These are phyloP conservation scores for Penaeus monodon DNA, from an alignment of 2,888 invertebrate genomes.

Conservation along the genomic window DNA sequence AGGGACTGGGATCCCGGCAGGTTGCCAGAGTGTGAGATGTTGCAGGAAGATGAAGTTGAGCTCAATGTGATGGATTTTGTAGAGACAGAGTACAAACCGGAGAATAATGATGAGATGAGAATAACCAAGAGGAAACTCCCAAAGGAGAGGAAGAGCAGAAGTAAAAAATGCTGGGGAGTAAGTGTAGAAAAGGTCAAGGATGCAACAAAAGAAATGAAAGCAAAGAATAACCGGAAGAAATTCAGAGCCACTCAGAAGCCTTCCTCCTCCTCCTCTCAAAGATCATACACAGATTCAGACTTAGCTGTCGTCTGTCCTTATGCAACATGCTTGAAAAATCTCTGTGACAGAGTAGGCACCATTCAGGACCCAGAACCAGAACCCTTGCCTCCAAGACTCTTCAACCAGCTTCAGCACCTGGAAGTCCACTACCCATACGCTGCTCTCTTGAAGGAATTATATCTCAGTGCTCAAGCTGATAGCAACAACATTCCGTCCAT, in stretches of 20 bases:
- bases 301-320: conserved; percentile 33
- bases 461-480: conserved; percentile 27
- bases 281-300: background rate
- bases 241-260: background rate
- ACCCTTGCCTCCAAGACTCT: conserved; percentile 23
- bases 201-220: conserved; percentile 3
- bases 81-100: conserved; percentile 51
- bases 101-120: conserved; percentile 1
- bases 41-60: conserved; percentile 30
- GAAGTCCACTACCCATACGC: conserved; percentile 47
- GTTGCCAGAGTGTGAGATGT: conserved; percentile 4
- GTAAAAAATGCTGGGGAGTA: background rate
- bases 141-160: background rate
- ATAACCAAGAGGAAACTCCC: conserved; percentile 8
- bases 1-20: background rate
- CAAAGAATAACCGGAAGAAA: conserved; percentile 7
- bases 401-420: conserved; percentile 24
- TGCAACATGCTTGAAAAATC: conserved; percentile 41
- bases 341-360: conserved; percentile 43
- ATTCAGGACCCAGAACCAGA: background rate
- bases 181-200: background rate
- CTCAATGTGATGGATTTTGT: conserved; percentile 60
- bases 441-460: conserved; percentile 46
- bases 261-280: background rate
- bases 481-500: conserved; percentile 29